These are phyloP conservation scores for Heliconius ethilla DNA, from an alignment of 2,888 invertebrate genomes.

Conservation along the genomic window DNA sequence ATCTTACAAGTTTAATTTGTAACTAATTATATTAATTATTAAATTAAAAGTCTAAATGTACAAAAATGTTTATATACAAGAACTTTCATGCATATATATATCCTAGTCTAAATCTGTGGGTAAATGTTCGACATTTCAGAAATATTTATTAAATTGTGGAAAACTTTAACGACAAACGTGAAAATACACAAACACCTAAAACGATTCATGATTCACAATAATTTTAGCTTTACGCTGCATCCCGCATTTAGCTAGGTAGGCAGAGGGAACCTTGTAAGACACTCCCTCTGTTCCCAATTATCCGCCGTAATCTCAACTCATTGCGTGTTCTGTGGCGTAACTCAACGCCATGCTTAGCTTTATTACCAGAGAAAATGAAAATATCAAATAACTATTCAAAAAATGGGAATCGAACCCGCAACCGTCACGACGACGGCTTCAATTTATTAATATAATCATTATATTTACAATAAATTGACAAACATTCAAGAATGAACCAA, in stretches of 20 bases:
- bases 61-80: slow-evolving; percentile 80
- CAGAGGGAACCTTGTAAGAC: too few relatives aligned
- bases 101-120: slow-evolving; percentile 61
- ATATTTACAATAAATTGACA: slow-evolving; percentile 47
- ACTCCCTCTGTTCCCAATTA: too few relatives aligned
- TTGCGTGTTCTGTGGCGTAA: too few relatives aligned
- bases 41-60: slow-evolving; percentile 80
- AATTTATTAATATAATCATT: slow-evolving; percentile 37
- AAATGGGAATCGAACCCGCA: too few relatives aligned
- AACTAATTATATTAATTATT: slow-evolving; percentile 73
- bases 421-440: too few relatives aligned
- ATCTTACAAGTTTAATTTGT: slow-evolving; percentile 78
- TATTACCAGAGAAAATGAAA: too few relatives aligned
- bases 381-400: too few relatives aligned
- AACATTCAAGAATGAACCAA: slow-evolving; percentile 40
- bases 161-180: slow-evolving; percentile 42
- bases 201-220: neutral
- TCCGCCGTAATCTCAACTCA: too few relatives aligned
- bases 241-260: too few relatives aligned
- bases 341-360: too few relatives aligned
- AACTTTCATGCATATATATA: slow-evolving; percentile 67
- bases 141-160: slow-evolving; percentile 62
- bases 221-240: too few relatives aligned
- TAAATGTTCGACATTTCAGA: slow-evolving; percentile 61
- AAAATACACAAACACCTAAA: slow-evolving; percentile 40